Evolutionary conservation across 2,888 invertebrate genomes (phyloP).

Genomic region (Eubasilissa splendida): DNA sequence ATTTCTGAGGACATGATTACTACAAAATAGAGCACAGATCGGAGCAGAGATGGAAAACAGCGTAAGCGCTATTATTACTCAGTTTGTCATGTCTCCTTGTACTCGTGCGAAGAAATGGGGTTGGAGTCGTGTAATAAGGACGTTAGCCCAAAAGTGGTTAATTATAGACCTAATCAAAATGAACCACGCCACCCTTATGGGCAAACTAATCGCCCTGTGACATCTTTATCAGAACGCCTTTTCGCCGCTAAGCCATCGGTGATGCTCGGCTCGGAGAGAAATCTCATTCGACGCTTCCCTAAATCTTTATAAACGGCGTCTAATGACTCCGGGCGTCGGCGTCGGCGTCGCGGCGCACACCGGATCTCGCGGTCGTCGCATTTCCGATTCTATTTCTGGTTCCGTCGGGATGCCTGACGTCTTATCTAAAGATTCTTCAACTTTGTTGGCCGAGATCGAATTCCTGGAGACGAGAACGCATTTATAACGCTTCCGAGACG

Average conservation of each 20-base stretch:
- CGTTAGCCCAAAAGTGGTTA: background rate
- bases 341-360: slow-evolving; percentile 26
- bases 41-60: too few relatives aligned
- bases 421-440: slow-evolving; percentile 21
- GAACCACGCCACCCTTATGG: background rate
- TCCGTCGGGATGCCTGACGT: slow-evolving; percentile 32
- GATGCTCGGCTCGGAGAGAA: slow-evolving; percentile 18
- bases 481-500: too few relatives aligned
- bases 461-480: background rate
- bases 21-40: too few relatives aligned
- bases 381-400: slow-evolving; percentile 56
- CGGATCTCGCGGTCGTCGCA: slow-evolving; percentile 54
- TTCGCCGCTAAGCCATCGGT: slow-evolving; percentile 3
- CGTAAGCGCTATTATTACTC: too few relatives aligned
- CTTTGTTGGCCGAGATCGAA: background rate
- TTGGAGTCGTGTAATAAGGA: too few relatives aligned
- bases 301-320: slow-evolving; percentile 50
- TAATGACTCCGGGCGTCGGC: slow-evolving; percentile 51
- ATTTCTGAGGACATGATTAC: too few relatives aligned
- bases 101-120: too few relatives aligned
- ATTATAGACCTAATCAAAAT: slow-evolving; percentile 22
- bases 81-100: too few relatives aligned
- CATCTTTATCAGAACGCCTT: slow-evolving; percentile 28
- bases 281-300: slow-evolving; percentile 22
- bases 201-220: slow-evolving; percentile 18